Conservation (phyloP, 1,140 invertebrate genomes). For the Anastrepha ludens region DNA sequence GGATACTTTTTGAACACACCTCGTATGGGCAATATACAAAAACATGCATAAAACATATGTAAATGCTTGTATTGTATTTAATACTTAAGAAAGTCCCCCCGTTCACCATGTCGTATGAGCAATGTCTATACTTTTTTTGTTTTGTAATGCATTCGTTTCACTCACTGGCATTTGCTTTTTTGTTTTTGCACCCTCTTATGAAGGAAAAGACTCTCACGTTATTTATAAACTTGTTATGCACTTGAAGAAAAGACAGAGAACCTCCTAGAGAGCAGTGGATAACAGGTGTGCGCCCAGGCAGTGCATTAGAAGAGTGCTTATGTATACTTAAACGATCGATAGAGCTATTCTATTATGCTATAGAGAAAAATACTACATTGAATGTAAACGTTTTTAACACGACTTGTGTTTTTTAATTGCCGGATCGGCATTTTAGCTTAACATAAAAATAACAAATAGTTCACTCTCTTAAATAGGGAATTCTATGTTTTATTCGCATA, state of each 20-base stretch:
- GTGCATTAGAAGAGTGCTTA: neutral
- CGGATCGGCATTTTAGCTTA: too few relatives aligned
- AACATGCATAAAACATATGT: neutral
- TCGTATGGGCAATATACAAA: neutral
- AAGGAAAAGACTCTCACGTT: conserved; percentile 25
- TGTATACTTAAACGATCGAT: neutral
- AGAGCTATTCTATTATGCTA: too few relatives aligned
- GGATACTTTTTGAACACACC: too few relatives aligned
- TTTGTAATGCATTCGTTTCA: neutral
- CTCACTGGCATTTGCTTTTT: conserved; percentile 4
- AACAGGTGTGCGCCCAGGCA: conserved; percentile 20
- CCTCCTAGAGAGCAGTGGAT: neutral
- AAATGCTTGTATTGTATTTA: neutral
- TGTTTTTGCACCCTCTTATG: neutral
- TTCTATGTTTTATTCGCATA: neutral
- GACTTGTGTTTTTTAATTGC: too few relatives aligned
- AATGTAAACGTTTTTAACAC: too few relatives aligned
- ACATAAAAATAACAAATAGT: too few relatives aligned
- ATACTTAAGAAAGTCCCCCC: neutral
- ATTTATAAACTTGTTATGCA: conserved; percentile 37
- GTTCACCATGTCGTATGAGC: conserved; percentile 34
- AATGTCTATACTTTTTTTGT: neutral
- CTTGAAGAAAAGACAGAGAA: conserved; percentile 32
- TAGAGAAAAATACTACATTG: too few relatives aligned
- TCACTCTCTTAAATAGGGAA: neutral